Conservation (phyloP, 2,888 invertebrate genomes). For the Apantesis nais region DNA sequence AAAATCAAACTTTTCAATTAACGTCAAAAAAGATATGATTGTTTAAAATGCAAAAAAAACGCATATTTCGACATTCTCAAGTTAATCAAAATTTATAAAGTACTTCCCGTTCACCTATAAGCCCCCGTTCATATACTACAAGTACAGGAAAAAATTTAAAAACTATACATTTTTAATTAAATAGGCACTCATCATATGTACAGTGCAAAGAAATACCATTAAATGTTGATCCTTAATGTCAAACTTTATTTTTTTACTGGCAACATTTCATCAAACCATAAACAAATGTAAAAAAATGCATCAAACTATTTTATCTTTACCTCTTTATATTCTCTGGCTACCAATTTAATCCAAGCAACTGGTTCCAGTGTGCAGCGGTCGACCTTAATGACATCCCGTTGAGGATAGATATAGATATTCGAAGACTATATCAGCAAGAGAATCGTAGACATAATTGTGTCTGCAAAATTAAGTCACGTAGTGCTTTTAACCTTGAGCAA, state of each 20-base stretch:
- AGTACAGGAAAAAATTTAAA: too few relatives aligned
- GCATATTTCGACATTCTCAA: too few relatives aligned
- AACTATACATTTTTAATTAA: too few relatives aligned
- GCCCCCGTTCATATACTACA: too few relatives aligned
- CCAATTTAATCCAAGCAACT: neutral
- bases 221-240: neutral
- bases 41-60: too few relatives aligned
- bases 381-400: neutral
- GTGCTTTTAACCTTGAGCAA: constrained; percentile 6
- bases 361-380: neutral
- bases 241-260: neutral
- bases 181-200: too few relatives aligned
- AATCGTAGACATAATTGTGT: constrained; percentile 10
- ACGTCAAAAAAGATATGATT: too few relatives aligned
- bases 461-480: constrained; percentile 11
- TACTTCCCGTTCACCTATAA: too few relatives aligned
- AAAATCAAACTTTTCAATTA: too few relatives aligned
- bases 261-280: neutral
- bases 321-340: neutral
- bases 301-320: neutral
- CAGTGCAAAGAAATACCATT: neutral
- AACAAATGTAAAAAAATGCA: neutral
- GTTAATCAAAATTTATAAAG: too few relatives aligned
- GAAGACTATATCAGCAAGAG: constrained; percentile 27
- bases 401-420: constrained; percentile 28